Conservation (phyloP, 1,140 invertebrate genomes). For the Drosophila parabipectinata region DNA sequence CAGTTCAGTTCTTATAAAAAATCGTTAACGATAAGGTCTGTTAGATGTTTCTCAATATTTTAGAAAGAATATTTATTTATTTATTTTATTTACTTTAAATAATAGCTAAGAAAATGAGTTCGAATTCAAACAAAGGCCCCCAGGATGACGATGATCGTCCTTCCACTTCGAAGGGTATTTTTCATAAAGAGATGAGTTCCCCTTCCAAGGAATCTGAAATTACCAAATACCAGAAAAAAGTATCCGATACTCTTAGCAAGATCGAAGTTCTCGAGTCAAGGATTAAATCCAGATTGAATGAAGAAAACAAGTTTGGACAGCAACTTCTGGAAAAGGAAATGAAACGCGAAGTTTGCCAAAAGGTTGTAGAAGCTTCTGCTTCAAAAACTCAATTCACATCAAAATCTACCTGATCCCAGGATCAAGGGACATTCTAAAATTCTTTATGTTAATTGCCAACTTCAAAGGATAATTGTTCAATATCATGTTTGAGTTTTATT, state of each 20-base stretch:
- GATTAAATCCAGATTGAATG: neutral
- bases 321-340: neutral
- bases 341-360: neutral
- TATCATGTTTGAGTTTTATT: neutral
- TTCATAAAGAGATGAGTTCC: too few species aligned
- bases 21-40: too few species aligned
- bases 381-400: neutral
- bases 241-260: neutral
- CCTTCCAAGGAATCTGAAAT: neutral
- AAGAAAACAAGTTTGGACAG: neutral
- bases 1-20: too few species aligned
- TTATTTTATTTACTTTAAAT: too few species aligned
- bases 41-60: too few species aligned
- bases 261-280: neutral
- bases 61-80: too few species aligned
- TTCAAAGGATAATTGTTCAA: too few species aligned
- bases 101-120: neutral
- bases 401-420: neutral
- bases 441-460: too few species aligned
- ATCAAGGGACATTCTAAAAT: neutral
- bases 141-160: neutral
- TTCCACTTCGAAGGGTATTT: too few species aligned
- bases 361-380: neutral
- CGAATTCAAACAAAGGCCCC: too few species aligned
- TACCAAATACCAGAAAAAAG: neutral